Evolutionary conservation across 2,888 invertebrate species (phyloP).

Genomic region (Drosophila mimica): DNA sequence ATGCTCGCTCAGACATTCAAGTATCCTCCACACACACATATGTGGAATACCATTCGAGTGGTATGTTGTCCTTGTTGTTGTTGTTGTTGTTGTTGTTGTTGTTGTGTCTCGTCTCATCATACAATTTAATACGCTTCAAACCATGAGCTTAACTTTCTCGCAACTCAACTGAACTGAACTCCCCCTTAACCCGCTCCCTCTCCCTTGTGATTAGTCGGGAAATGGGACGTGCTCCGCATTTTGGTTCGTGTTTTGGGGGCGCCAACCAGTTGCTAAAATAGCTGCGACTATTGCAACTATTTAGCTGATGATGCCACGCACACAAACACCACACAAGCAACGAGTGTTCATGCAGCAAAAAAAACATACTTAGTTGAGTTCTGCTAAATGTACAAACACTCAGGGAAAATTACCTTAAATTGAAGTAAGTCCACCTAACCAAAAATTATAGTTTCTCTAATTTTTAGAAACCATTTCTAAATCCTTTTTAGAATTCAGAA

Average conservation of each 20-base stretch:
- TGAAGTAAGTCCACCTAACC: neutral
- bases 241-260: slow-evolving; percentile 27
- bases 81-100: slow-evolving; percentile 17
- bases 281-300: slow-evolving; percentile 25
- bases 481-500: neutral
- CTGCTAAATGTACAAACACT: neutral
- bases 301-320: slow-evolving; percentile 16
- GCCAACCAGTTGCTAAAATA: slow-evolving; percentile 30
- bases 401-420: neutral
- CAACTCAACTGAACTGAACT: neutral
- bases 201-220: slow-evolving; percentile 9
- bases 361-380: neutral
- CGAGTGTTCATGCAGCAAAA: slow-evolving; percentile 1
- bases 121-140: slow-evolving; percentile 66
- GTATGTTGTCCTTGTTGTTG: slow-evolving; percentile 22
- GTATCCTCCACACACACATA: neutral
- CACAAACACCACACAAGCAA: neutral
- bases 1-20: slow-evolving; percentile 3
- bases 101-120: slow-evolving; percentile 46
- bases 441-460: too few relatives aligned
- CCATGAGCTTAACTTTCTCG: slow-evolving; percentile 50
- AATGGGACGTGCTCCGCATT: slow-evolving; percentile 49
- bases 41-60: slow-evolving; percentile 23
- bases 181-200: neutral
- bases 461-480: neutral